A percentile compares a stretch with the other conserved stretches of the same genome.
phyloP scores from a whole-genome alignment of 2,113 vertebrate genomes.

The Istiophorus platypterus region DNA sequence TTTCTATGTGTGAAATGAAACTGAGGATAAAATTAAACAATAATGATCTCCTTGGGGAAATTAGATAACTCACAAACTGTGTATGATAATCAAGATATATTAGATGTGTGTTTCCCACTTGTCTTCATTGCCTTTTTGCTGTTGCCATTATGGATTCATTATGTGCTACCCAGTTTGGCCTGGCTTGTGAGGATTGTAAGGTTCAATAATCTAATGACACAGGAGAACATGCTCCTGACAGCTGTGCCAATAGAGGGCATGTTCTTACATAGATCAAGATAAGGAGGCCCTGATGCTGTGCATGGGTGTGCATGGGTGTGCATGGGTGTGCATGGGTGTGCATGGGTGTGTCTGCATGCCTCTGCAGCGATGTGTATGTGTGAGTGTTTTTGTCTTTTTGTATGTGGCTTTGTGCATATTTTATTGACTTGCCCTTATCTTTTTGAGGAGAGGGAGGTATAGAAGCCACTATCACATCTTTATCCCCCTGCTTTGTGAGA shows the following conservation, averaged over 20 bases:
- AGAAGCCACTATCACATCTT: constrained; percentile 37
- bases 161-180: constrained; percentile 5
- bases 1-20: background rate
- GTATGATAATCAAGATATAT: background rate
- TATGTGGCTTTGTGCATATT: constrained; percentile 28
- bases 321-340: background rate
- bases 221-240: constrained; percentile 25
- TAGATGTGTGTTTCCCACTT: background rate
- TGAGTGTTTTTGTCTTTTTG: constrained; percentile 2
- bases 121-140: background rate
- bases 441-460: constrained; percentile 23
- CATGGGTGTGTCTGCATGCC: background rate
- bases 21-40: background rate
- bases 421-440: constrained; percentile 60
- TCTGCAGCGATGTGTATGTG: background rate
- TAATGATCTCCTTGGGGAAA: background rate
- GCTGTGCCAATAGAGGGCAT: constrained; percentile 62
- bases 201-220: constrained; percentile 63
- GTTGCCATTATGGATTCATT: background rate
- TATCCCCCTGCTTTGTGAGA: constrained; percentile 39
- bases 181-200: constrained; percentile 9
- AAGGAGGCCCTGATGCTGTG: constrained; percentile 56
- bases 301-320: background rate
- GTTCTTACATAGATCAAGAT: constrained; percentile 68
- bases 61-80: background rate